Conservation (phyloP, 2,888 invertebrate genomes). For the Drepanosiphum platanoidis region DNA sequence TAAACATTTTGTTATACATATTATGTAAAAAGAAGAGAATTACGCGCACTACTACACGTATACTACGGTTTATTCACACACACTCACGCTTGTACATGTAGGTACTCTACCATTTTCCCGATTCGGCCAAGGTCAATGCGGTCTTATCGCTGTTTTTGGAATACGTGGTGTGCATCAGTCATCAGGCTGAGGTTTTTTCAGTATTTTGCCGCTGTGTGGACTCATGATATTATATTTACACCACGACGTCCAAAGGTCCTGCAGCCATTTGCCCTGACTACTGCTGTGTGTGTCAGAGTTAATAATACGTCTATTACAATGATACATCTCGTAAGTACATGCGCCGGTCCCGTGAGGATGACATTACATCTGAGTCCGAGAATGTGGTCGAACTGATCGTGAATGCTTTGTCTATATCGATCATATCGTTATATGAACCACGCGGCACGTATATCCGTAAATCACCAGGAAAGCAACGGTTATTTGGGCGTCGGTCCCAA, state of each 20-base stretch:
- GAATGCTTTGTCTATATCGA: too few relatives aligned
- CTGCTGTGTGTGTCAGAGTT: too few relatives aligned
- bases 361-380: too few relatives aligned
- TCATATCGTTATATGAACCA: too few relatives aligned
- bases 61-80: neutral
- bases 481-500: too few relatives aligned
- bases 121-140: slow-evolving; percentile 22
- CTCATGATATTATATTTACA: neutral
- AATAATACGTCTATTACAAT: neutral
- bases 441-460: too few relatives aligned
- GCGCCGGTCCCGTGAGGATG: neutral
- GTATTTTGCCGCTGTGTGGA: neutral
- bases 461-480: too few relatives aligned
- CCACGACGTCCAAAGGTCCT: neutral
- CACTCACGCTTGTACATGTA: neutral
- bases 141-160: slow-evolving; percentile 23
- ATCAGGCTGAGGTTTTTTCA: neutral
- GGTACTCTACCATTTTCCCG: slow-evolving; percentile 4
- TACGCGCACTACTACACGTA: neutral
- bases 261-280: neutral
- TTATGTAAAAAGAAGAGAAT: slow-evolving; percentile 35
- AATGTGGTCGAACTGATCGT: too few relatives aligned
- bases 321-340: neutral
- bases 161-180: slow-evolving; percentile 8
- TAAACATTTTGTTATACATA: slow-evolving; percentile 39